Evolutionary conservation across 1,140 invertebrate genomes (phyloP), one percentile per base, ranked within the genome.

Genomic region (Hydropsyche tenuis): DNA sequence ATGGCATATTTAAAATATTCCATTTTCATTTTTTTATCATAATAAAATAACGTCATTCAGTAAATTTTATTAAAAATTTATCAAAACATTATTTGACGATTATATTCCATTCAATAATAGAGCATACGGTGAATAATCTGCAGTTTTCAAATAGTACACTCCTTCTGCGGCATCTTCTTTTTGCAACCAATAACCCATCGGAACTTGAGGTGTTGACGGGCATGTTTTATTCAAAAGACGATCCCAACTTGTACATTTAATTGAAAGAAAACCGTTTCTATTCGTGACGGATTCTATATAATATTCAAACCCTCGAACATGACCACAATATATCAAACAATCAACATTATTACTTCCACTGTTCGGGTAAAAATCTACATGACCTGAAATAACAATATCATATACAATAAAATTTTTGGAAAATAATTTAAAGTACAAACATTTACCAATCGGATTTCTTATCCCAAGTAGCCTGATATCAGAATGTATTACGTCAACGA

Each of bases 401-500:
- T 48, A 48, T 48, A 7, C 16, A 48, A 37, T 48, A 14, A 12
- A 48, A 43, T 43, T 43, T 7, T 7, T 48, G 16, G 14, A 48
- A 3, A 16, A 48, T 48, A 48, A 48, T 48, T 48, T n/a, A n/a
- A n/a, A n/a, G n/a, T n/a, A n/a, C n/a, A n/a, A n/a, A 9, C 30
- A 48, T 7, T 48, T 48, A 48, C 45, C 45, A 6, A 48, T n/a
- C 14, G 45, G 14, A 7, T 12, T 48, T n/a, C 2, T 14, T 48
- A 48, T 48, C 14, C 45, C 45, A 48, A n/a, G 14, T 6, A 14
- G 4, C 4, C 14, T 48, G 3, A 9, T 4, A 48, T 48, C 16
- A 48, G 45, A 6, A 48, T 48, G 45, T 7, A 48, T 48, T 3
- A 48, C 72, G 69, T 91, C 90, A 0, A 89, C 86, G 75, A 86